Evolutionary conservation across 2,113 vertebrate species (phyloP), one percentile per base, ranked within the genome.

Genomic region (Bostrychus sinensis): DNA sequence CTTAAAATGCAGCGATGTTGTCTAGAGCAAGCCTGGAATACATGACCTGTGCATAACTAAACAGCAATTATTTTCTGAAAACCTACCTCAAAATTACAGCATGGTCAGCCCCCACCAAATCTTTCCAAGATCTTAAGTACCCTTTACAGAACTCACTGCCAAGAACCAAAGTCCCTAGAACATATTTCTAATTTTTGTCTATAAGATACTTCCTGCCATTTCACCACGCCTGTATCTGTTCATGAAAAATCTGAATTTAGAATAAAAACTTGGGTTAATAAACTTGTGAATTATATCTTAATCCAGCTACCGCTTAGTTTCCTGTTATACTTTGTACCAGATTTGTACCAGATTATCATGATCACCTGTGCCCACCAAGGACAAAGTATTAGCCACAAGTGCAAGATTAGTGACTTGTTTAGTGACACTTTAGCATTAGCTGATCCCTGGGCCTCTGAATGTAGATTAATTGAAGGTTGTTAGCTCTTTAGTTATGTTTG

Each of bases 401-500:
- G 39, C 8, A 1, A 32, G 63, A 83, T 85, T 80, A 70, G 38
- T 20, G 60, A 62, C 17, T 72, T 78, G 48, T 20, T 81, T 60
- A 34, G 34, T 82, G 73, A 80, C 55, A 77, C 70, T 12, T 62
- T 32, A 66, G 69, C 30, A 46, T 66, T 48, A 73, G 73, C 75
- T 75, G 78, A 86, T 74, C 78, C 62, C 48, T n/a, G 12, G 17
- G 43, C 70, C 20, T 72, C 51, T 83, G 81, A 83, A 82, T 65
- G 60, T 66, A 80, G 78, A 79, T 89, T 89, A 89, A 85, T 57
- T 51, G 43, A 30, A 74, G 70, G 62, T 75, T 86, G 70, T 78
- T 63, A 67, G 76, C 67, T 88, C 67, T 86, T 83, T 74, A 73
- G 73, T 36, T 23, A 7, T 87, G 87, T 89, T 90, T 91, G 84